Evolutionary conservation across 2,797 vertebrate species (phyloP).

Genomic region (Graptemys geographica): DNA sequence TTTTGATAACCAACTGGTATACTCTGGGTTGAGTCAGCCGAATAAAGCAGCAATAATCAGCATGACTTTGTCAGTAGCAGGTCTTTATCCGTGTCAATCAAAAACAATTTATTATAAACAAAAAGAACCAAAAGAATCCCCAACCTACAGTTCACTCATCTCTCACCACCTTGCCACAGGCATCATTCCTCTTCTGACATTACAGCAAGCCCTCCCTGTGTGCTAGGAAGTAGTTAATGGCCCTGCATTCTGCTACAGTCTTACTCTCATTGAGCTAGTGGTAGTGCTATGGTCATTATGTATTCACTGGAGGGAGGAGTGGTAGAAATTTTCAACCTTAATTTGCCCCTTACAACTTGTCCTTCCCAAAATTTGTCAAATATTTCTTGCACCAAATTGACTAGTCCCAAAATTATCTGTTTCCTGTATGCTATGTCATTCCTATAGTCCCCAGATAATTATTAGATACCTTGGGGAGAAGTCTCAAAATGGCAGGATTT

Average conservation of each 20-base stretch:
- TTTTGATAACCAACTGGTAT: not conserved
- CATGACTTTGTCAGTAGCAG: not conserved
- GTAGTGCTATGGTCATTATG: not conserved
- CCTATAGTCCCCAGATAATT: not conserved
- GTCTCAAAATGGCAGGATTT: not conserved
- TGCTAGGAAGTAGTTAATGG: not conserved
- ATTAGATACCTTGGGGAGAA: not conserved
- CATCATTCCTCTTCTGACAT: not conserved
- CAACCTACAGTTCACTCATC: not conserved
- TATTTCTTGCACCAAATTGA: not conserved
- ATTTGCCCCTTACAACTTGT: not conserved
- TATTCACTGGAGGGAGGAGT: not conserved
- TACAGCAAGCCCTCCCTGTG: not conserved
- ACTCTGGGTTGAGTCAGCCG: not conserved
- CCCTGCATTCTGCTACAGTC: not conserved
- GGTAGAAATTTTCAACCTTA: not conserved
- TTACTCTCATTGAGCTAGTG: not conserved
- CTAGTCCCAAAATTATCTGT: not conserved
- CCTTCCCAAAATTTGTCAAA: not conserved
- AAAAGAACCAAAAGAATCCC: not conserved
- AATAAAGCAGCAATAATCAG: not conserved
- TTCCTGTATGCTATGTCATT: not conserved
- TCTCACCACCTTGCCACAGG: not conserved
- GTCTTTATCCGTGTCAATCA: not conserved
- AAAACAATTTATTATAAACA: not conserved